Evolutionary conservation across 1,140 invertebrate genomes (phyloP).

Genomic region (Eriocheir sinensis): DNA sequence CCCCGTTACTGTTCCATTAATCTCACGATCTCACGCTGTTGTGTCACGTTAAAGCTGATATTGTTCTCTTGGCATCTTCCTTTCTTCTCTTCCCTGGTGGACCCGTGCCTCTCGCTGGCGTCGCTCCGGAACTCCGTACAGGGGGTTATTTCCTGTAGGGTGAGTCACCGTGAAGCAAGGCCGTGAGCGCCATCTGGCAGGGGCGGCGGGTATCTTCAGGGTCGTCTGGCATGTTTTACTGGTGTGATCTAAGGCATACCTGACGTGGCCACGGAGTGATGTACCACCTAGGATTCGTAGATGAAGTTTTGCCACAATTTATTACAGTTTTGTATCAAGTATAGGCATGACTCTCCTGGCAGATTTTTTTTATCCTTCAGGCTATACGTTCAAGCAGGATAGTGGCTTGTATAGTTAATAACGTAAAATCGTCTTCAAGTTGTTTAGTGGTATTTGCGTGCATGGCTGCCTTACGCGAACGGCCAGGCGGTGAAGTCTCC

Average conservation of each 20-base stretch:
- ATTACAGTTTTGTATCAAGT: no score
- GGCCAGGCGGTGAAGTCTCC: no score
- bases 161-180: slow-evolving; percentile 6
- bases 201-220: background rate
- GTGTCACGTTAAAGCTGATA: background rate
- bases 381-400: no score
- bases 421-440: no score
- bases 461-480: no score
- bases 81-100: background rate
- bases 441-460: no score
- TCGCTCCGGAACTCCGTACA: slow-evolving; percentile 6
- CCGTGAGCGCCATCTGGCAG: background rate
- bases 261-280: background rate
- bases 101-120: background rate
- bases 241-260: background rate
- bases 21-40: background rate
- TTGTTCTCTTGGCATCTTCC: background rate
- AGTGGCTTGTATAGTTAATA: no score
- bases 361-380: no score
- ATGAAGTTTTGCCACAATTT: no score
- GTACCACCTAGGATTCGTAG: background rate
- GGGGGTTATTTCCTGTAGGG: slow-evolving; percentile 2
- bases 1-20: no score
- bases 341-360: no score
- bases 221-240: background rate